A percentile compares a stretch with the other conserved stretches of the same genome.
Evolutionary conservation across 1,140 invertebrate species (phyloP).

Genomic region (Drosophila ercepeae): DNA sequence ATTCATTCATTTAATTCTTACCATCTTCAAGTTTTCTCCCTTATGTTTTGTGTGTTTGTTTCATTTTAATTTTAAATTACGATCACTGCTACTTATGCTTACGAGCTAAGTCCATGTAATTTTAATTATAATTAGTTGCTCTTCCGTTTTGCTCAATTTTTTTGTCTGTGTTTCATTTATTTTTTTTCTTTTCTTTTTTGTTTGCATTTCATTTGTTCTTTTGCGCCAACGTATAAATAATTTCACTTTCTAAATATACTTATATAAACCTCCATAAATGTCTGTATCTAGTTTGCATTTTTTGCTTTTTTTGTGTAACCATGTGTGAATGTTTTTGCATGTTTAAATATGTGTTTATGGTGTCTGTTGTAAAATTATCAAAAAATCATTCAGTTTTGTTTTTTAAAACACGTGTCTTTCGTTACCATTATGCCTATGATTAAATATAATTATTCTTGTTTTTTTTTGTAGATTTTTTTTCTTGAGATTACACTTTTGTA

Average conservation of each 20-base stretch:
- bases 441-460: constrained; percentile 52
- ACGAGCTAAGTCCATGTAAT: constrained; percentile 72
- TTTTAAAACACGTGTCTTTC: constrained; percentile 65
- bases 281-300: constrained; percentile 38
- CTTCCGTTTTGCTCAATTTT: constrained; percentile 36
- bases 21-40: constrained; percentile 29
- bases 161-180: constrained; percentile 21
- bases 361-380: constrained; percentile 77
- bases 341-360: background rate
- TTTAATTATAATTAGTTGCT: constrained; percentile 72
- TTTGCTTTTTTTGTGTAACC: constrained; percentile 25
- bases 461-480: constrained; percentile 38
- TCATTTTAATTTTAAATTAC: constrained; percentile 77
- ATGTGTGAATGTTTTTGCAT: constrained; percentile 29
- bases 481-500: constrained; percentile 77
- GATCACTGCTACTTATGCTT: constrained; percentile 80
- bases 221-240: constrained; percentile 78
- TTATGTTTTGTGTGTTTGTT: constrained; percentile 19
- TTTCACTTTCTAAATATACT: constrained; percentile 75
- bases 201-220: constrained; percentile 55
- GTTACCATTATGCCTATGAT: constrained; percentile 46
- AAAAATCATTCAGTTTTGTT: constrained; percentile 77
- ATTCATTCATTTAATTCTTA: constrained; percentile 42
- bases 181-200: constrained; percentile 34
- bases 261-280: constrained; percentile 76